Conservation (phyloP, 53 echinoderm and acorn worm genomes). For the Antedon mediterranea region DNA sequence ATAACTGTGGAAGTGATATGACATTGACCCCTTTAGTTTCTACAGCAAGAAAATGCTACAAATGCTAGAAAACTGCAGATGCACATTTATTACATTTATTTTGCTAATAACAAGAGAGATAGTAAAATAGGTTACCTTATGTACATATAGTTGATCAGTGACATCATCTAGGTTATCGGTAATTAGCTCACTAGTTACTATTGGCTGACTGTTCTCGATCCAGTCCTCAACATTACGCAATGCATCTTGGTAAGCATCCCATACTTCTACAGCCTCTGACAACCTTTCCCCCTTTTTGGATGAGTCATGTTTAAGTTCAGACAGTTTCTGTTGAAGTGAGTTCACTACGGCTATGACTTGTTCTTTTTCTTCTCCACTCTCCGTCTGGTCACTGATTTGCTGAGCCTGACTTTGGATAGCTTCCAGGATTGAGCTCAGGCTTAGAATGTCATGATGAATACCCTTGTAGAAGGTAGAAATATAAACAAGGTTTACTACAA, state of each 20-base stretch:
- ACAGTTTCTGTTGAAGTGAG: constrained; percentile 31
- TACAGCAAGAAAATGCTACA: too few species aligned
- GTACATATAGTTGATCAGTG: constrained; percentile 31
- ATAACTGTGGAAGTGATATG: too few species aligned
- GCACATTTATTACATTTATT: too few species aligned
- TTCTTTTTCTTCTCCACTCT: constrained; percentile 29
- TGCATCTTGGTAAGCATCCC: constrained; percentile 56
- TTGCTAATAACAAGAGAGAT: too few species aligned
- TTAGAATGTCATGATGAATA: constrained; percentile 22
- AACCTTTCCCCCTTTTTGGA: constrained; percentile 33
- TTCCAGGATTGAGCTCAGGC: constrained; percentile 30
- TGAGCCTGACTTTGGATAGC: constrained; percentile 43
- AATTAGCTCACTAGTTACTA: constrained; percentile 17
- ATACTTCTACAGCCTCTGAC: constrained; percentile 43
- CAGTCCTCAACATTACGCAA: constrained; percentile 36
- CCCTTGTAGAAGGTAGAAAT: constrained; percentile 20
- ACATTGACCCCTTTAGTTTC: too few species aligned
- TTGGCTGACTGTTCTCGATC: constrained; percentile 37
- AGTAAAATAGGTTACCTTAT: constrained; percentile 27
- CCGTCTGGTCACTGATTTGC: constrained; percentile 44
- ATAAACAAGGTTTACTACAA: neutral
- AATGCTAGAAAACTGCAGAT: too few species aligned
- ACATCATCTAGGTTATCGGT: constrained; percentile 32
- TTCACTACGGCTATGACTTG: constrained; percentile 23
- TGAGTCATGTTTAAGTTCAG: constrained; percentile 18